A percentile compares a stretch with the other conserved stretches of the same genome.
phyloP scores from a whole-genome alignment of 2,113 vertebrate genomes.

The Hypanus sabinus region DNA sequence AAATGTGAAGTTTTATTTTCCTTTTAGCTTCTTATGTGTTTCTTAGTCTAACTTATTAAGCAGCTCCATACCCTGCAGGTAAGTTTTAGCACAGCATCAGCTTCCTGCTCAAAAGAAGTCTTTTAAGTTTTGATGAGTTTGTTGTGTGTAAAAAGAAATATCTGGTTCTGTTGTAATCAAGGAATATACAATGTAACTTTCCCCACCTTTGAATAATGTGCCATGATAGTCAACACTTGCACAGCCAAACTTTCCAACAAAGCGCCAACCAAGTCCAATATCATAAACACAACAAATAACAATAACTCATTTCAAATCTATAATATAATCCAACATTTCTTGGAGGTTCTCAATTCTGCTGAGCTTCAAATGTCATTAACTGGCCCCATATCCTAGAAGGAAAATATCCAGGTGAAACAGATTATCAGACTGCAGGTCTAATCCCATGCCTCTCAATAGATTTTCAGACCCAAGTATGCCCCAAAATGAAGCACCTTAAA shows the following conservation, averaged over 20 bases:
- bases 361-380: not conserved
- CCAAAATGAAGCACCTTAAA: not conserved
- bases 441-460: not conserved
- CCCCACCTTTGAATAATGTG: not conserved
- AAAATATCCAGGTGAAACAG: not conserved
- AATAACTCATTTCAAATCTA: not conserved
- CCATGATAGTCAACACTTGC: not conserved
- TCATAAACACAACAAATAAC: not conserved
- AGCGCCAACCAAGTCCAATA: not conserved
- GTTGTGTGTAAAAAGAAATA: not conserved
- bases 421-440: not conserved
- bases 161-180: not conserved
- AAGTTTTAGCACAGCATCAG: not conserved
- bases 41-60: not conserved
- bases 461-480: not conserved
- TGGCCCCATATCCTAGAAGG: not conserved
- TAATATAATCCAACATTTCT: not conserved
- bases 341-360: not conserved
- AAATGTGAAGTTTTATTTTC: not conserved
- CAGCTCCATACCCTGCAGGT: not conserved
- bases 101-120: not conserved
- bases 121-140: not conserved
- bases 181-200: not conserved
- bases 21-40: not conserved
- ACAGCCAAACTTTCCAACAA: conserved; percentile 12